These are phyloP conservation scores for Lutraria lutraria DNA, from an alignment of 2,888 invertebrate species.

Conservation along the genomic window DNA sequence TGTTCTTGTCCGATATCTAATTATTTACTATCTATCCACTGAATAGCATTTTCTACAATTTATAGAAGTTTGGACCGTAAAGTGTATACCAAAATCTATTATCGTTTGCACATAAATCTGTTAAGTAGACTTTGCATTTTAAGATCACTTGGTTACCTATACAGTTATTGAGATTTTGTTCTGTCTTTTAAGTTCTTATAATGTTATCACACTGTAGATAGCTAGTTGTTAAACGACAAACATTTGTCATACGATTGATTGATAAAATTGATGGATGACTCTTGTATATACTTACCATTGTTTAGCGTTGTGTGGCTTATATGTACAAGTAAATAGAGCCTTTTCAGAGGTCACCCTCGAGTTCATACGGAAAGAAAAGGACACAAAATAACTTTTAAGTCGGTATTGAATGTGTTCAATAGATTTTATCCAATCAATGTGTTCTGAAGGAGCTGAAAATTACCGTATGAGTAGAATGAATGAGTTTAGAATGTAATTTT, in stretches of 20 bases:
- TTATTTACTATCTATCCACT: not conserved
- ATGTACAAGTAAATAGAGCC: constrained; percentile 29
- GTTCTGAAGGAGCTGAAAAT: not conserved
- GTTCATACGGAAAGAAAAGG: constrained; percentile 23
- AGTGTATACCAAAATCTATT: not conserved
- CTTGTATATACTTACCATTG: constrained; percentile 26
- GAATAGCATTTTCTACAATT: constrained; percentile 6
- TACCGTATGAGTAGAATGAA: not conserved
- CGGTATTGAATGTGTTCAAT: not conserved
- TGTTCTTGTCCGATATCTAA: not conserved
- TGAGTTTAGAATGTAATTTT: not conserved
- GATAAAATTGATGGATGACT: constrained; percentile 49
- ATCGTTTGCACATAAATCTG: constrained; percentile 23
- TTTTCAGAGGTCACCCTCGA: constrained; percentile 24
- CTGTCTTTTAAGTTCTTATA: not conserved
- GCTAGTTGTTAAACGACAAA: constrained; percentile 49
- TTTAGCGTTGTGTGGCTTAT: constrained; percentile 23
- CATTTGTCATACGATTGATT: constrained; percentile 50
- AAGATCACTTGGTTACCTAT: constrained; percentile 5
- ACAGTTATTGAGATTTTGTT: not conserved
- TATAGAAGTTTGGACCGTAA: not conserved
- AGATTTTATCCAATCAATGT: not conserved
- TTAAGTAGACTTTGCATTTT: constrained; percentile 24
- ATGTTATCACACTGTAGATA: not conserved
- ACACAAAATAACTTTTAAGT: not conserved